Evolutionary conservation across 2,888 invertebrate genomes (phyloP).

Genomic region (Biston betularia): DNA sequence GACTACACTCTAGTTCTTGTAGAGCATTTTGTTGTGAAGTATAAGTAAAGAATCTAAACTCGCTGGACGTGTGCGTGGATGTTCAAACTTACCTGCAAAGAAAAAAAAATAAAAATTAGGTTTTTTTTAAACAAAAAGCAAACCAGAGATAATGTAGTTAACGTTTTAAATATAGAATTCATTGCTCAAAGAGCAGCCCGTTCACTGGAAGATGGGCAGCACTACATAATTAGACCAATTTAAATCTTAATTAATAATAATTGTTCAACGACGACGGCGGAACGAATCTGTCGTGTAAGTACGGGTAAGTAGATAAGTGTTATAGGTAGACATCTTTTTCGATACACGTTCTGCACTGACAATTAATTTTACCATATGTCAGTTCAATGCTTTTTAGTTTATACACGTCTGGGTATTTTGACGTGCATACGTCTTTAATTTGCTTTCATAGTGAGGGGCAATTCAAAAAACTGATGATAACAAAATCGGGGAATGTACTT

Average conservation of each 20-base stretch:
- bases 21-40: neutral
- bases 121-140: neutral
- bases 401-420: neutral
- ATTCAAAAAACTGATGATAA: no score
- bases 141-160: conserved; percentile 25
- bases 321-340: neutral
- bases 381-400: neutral
- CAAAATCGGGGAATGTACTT: no score
- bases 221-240: conserved; percentile 86
- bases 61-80: neutral
- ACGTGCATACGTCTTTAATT: no score
- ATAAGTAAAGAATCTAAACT: neutral
- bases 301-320: conserved; percentile 57
- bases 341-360: no score
- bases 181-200: conserved; percentile 68
- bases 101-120: conserved; percentile 30
- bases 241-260: conserved; percentile 87
- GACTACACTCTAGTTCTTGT: neutral
- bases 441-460: no score
- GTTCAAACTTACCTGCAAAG: conserved; percentile 55
- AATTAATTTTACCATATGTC: neutral
- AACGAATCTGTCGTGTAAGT: conserved; percentile 83
- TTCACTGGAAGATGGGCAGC: conserved; percentile 75
- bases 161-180: conserved; percentile 56
- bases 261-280: conserved; percentile 83